These are phyloP conservation scores for Stenchaetothrips biformis DNA, from an alignment of 2,888 invertebrate species.

Conservation along the genomic window DNA sequence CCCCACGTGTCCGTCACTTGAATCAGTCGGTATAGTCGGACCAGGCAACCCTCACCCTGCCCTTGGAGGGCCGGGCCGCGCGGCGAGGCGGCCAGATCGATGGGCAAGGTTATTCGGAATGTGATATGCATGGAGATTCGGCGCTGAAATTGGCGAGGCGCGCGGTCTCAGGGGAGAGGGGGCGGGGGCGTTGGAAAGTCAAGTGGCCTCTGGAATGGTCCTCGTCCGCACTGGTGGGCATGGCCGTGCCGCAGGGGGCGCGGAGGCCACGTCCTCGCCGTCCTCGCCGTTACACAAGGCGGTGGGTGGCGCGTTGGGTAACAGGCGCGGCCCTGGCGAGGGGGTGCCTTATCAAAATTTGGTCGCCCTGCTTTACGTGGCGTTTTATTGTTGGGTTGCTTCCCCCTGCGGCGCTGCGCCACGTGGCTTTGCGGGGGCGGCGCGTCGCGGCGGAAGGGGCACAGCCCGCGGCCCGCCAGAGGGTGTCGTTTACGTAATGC, in stretches of 20 bases:
- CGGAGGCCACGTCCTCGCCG: neutral
- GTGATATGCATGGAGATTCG: neutral
- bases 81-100: neutral
- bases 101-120: constrained; percentile 8
- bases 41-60: neutral
- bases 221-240: neutral
- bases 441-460: neutral
- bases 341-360: neutral
- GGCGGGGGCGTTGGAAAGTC: no score
- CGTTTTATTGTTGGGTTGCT: neutral
- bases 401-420: neutral
- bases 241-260: neutral
- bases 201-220: no score
- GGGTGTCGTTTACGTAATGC: constrained; percentile 1
- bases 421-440: no score
- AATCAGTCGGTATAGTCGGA: neutral
- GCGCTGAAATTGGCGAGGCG: neutral
- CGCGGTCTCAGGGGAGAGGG: neutral
- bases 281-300: neutral
- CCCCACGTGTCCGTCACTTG: neutral
- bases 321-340: neutral
- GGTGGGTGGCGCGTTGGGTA: neutral
- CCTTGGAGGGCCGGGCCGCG: neutral
- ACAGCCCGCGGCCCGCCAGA: neutral
- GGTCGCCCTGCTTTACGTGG: no score